Evolutionary conservation across 2,113 vertebrate genomes (phyloP).

Genomic region (Catharus bicknelli): DNA sequence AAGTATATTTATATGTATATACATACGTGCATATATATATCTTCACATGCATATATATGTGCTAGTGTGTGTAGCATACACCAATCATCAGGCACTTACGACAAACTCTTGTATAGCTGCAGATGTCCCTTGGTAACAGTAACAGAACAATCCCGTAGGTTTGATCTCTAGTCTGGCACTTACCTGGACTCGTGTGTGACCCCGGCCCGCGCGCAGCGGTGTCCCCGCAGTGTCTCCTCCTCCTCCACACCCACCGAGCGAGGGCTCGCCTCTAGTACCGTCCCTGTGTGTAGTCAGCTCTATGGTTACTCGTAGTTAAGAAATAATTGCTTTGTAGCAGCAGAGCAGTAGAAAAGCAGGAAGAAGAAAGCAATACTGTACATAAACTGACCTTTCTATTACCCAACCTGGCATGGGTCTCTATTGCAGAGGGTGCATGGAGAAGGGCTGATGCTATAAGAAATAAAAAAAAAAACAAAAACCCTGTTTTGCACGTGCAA

Average conservation of each 20-base stretch:
- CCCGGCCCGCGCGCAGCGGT: background rate
- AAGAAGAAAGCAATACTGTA: conserved; percentile 88
- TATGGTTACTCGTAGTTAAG: conserved; percentile 77
- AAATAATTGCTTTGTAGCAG: conserved; percentile 81
- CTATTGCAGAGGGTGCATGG: conserved; percentile 80
- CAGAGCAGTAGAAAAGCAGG: conserved; percentile 83
- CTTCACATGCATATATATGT: conserved; percentile 76
- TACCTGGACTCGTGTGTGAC: conserved; percentile 80
- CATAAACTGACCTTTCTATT: conserved; percentile 80
- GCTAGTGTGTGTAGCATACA: conserved; percentile 77
- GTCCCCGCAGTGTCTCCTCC: conserved; percentile 20
- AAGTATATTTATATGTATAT: conserved; percentile 84
- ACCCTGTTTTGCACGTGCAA: conserved; percentile 83
- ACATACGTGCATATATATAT: conserved; percentile 78
- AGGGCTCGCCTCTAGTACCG: conserved; percentile 76
- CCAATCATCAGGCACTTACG: conserved; percentile 88
- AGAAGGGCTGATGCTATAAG: conserved; percentile 79
- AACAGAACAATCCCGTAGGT: conserved; percentile 79
- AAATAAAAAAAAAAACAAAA: conserved; percentile 42
- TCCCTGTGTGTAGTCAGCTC: conserved; percentile 78
- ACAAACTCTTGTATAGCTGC: conserved; percentile 80
- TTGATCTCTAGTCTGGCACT: conserved; percentile 87
- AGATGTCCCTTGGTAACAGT: conserved; percentile 76
- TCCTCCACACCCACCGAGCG: background rate
- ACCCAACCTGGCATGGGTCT: conserved; percentile 81